Evolutionary conservation across 2,113 vertebrate genomes (phyloP), one percentile per base, ranked within the genome.

Genomic region (Upupa epops): DNA sequence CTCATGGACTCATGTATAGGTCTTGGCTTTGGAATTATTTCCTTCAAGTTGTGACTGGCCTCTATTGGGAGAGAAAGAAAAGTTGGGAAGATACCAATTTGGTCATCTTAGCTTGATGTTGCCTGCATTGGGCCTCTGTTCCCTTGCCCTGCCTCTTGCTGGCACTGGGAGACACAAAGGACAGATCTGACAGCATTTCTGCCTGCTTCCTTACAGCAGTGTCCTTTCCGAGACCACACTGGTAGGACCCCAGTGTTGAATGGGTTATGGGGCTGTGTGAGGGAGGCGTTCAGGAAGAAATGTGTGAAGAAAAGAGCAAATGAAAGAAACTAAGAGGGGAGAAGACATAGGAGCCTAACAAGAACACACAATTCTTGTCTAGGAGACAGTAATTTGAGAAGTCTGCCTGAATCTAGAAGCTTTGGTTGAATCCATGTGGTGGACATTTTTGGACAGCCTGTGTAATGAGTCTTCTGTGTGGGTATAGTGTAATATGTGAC

Each of bases 391-490:
- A 79, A 59, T 55, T 91, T 82, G 71, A 70, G 54, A 71, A 90
- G 24, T 40, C 55, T 91, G 52, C 48, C 55, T 88, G 48, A 52
- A 66, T 88, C 56, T 34, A 59, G 85, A 76, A 79, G 20, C 25
- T 28, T 1, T 51, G 15, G 70, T 58, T 76, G 59, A 79, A 73
- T 86, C 79, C 64, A 91, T n/a, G 77, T 90, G 65, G 72, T 80
- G 46, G n/a, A 75, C n/a, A 5, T 34, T 88, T 93, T 86, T 86
- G 72, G 71, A 59, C 24, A 49, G 56, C 52, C 25, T 8, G 5
- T 80, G 16, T 87, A 37, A 73, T 63, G 40, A 93, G 19, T 34
- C 34, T 63, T 91, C 60, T 91, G 68, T 77, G 60, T 80, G 76
- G 85, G 78, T 65, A 82, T 59, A 70, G 66, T 84, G 46, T 54